A percentile compares a stretch with the other conserved stretches of the same genome.
These are phyloP conservation scores for Schizotus pectinicornis DNA, from an alignment of 2,888 invertebrate genomes.

Conservation along the genomic window DNA sequence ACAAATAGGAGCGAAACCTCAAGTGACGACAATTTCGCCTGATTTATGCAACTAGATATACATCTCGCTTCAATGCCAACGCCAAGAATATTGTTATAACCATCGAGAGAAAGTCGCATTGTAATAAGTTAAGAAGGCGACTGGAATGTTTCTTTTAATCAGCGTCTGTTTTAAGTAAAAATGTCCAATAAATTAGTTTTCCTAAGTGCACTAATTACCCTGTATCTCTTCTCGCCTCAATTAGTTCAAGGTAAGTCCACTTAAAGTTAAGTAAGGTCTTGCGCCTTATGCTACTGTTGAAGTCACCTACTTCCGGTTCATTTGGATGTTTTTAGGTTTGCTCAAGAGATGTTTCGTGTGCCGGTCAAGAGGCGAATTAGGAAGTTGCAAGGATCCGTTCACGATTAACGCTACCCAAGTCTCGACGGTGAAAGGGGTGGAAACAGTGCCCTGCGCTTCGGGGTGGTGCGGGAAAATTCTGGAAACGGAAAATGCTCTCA, in stretches of 20 bases:
- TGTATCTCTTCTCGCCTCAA: too few species aligned
- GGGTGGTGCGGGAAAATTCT: constrained; percentile 94
- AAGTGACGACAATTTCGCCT: not conserved
- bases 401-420: constrained; percentile 78
- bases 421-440: constrained; percentile 73
- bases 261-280: too few species aligned
- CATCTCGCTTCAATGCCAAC: not conserved
- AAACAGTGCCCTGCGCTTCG: constrained; percentile 82
- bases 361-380: constrained; percentile 84
- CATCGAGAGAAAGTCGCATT: too few species aligned
- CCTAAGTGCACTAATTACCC: too few species aligned
- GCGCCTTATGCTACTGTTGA: not conserved
- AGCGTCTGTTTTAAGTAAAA: too few species aligned
- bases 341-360: constrained; percentile 82
- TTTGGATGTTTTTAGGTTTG: constrained; percentile 63
- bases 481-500: constrained; percentile 77
- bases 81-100: too few species aligned
- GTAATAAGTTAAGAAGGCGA: too few species aligned
- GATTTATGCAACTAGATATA: constrained; percentile 13
- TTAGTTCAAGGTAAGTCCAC: too few species aligned
- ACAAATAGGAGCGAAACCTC: not conserved
- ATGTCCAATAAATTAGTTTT: too few species aligned
- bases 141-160: too few species aligned
- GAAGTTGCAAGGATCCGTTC: constrained; percentile 89
- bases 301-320: constrained; percentile 1